Base-by-base conservation (phyloP, 2,888 invertebrate genomes). In the Temnothorax unifasciatus region DNA sequence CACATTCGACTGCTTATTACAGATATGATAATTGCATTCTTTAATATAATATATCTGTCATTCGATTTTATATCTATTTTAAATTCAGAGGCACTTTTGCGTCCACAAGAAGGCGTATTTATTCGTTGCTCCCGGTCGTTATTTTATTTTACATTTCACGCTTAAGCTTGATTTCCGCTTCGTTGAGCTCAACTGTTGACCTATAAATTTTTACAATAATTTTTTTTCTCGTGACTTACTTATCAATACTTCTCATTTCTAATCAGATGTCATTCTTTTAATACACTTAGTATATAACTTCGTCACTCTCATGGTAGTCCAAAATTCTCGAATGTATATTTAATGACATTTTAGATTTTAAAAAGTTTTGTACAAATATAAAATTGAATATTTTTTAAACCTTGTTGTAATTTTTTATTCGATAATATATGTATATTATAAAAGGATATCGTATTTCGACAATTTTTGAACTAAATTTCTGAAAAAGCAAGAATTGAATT, bases 141-240 rank as follows among this genome's bases (percentile, higher is more conserved):
- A 29, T 47, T 52, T 76, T 21, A 54, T 64, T 66, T 66, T 77
- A 61, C 13, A 77, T 71, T 79, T 84, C 34, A 59, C 34, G 21
- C 29, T 18, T 21, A 1, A 64, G 29, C 44, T 44, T 57, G 25
- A 75, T 85, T 87, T 75, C 50, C 61, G 69, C 34, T 64, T 84
- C 84, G 34, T 71, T 84, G 74, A 77, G 21, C 57, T 21, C 25
- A 15, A 11, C 68, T 11, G 50, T 44, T 44, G 73, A 18, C 34
- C 68, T 18, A 74, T 74, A 77, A 77, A 84, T 82, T 69, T 29
- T 59, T 63, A 29, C 29, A 18, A 11, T 8, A 41, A 64, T 76
- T 52, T 25, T 3, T 76, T 64, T 21, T 4, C 38, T 38, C 2
- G 3, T 34, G 6, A 8, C 15, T 64, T 52, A 52, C 15, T 64